Evolutionary conservation across 2,113 vertebrate genomes (phyloP).

Genomic region (Gallinago media): DNA sequence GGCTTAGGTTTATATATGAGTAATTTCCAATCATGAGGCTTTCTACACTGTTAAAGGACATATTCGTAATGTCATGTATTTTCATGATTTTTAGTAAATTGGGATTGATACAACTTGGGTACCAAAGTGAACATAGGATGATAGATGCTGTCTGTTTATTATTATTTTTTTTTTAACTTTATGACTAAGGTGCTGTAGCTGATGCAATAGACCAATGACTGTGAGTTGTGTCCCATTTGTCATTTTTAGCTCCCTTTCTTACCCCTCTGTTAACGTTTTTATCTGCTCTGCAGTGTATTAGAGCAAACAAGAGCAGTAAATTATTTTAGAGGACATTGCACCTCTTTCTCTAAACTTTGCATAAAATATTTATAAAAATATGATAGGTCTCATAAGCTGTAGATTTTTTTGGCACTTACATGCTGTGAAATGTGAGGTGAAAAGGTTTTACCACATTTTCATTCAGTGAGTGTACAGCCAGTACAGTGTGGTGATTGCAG

Average conservation of each 20-base stretch:
- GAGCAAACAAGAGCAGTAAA: not conserved
- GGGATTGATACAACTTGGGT: not conserved
- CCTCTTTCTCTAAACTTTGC: not conserved
- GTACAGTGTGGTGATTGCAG: conserved; percentile 21
- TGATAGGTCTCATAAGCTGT: not conserved
- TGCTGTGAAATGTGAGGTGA: not conserved
- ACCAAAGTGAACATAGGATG: not conserved
- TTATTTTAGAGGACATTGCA: not conserved
- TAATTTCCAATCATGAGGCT: not conserved
- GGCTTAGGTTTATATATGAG: not conserved
- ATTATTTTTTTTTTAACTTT: rapidly evolving
- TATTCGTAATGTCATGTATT: not conserved
- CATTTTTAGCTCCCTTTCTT: not conserved
- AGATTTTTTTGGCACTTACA: not conserved
- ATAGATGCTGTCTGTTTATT: not conserved
- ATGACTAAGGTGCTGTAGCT: not conserved
- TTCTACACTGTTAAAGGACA: not conserved
- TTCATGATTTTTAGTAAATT: not conserved
- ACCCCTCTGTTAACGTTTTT: not conserved
- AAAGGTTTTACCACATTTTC: conserved; percentile 17
- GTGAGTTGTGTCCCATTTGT: not conserved
- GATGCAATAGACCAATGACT: not conserved
- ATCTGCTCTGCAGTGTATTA: not conserved
- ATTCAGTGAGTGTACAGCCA: not conserved
- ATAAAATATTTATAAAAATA: not conserved